Conservation (phyloP, 2,113 vertebrate species). For the Tragelaphus strepsiceros region DNA sequence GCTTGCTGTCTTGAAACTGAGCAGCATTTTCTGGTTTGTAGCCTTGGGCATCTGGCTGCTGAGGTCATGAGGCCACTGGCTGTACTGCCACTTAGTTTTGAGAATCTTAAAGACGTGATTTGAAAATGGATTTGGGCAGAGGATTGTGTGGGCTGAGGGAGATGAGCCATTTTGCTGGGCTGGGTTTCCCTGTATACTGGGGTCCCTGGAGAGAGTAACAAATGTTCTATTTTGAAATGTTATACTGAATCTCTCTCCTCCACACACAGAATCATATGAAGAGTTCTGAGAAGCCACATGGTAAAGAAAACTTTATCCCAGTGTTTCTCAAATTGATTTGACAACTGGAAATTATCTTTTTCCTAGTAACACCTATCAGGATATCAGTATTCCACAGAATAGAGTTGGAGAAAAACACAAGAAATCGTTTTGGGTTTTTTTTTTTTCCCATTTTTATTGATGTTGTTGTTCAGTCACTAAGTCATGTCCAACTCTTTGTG, state of each 20-base stretch:
- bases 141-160: background rate
- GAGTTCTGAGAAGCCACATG: background rate
- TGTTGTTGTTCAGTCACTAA: background rate
- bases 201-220: background rate
- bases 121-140: conserved; percentile 41
- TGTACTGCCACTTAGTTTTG: background rate
- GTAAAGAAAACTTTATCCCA: background rate
- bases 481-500: background rate
- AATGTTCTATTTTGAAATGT: background rate
- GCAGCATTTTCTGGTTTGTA: background rate
- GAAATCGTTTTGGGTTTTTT: fast-evolving
- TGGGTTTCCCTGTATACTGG: background rate
- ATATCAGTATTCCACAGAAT: background rate
- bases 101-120: conserved; percentile 47
- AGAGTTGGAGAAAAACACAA: background rate
- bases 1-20: conserved; percentile 19
- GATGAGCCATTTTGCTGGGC: background rate
- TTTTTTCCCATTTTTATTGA: background rate
- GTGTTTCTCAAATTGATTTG: background rate
- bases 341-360: background rate
- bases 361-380: background rate
- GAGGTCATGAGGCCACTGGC: conserved; percentile 27
- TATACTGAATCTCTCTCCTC: background rate
- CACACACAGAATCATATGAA: background rate
- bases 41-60: conserved; percentile 27